Evolutionary conservation across 2,113 vertebrate genomes (phyloP).

Genomic region (Melospiza melodia): DNA sequence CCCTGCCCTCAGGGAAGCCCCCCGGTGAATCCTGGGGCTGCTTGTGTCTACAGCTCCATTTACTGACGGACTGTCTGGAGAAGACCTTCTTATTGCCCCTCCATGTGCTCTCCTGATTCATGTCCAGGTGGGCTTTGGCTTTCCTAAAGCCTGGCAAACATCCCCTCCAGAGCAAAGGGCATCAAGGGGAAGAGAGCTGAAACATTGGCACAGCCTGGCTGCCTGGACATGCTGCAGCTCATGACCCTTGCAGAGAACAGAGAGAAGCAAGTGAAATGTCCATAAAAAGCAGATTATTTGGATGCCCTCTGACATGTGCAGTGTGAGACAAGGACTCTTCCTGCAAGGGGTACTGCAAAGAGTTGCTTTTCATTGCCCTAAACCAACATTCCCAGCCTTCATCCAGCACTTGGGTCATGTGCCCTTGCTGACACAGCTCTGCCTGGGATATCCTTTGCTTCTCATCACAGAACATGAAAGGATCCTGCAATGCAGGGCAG

Average conservation of each 20-base stretch:
- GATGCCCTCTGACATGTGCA: too few species aligned
- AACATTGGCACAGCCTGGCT: background rate
- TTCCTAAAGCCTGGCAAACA: background rate
- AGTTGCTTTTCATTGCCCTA: background rate
- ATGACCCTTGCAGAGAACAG: background rate
- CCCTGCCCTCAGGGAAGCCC: background rate
- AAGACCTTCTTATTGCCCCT: background rate
- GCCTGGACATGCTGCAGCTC: background rate
- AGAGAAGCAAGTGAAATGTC: background rate
- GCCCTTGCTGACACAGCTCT: too few species aligned
- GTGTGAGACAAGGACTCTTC: background rate
- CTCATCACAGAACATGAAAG: background rate
- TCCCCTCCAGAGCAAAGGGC: background rate
- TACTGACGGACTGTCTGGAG: background rate
- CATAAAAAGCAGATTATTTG: rapidly evolving
- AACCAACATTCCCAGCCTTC: background rate
- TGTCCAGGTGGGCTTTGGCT: background rate
- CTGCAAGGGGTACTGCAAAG: background rate
- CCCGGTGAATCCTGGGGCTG: background rate
- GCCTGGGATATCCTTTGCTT: background rate
- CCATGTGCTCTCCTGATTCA: background rate
- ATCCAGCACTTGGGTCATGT: background rate
- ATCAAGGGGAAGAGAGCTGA: background rate
- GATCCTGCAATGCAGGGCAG: background rate
- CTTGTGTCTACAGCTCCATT: background rate